phyloP scores from a whole-genome alignment of 2,113 vertebrate genomes.

The Jacana jacana region DNA sequence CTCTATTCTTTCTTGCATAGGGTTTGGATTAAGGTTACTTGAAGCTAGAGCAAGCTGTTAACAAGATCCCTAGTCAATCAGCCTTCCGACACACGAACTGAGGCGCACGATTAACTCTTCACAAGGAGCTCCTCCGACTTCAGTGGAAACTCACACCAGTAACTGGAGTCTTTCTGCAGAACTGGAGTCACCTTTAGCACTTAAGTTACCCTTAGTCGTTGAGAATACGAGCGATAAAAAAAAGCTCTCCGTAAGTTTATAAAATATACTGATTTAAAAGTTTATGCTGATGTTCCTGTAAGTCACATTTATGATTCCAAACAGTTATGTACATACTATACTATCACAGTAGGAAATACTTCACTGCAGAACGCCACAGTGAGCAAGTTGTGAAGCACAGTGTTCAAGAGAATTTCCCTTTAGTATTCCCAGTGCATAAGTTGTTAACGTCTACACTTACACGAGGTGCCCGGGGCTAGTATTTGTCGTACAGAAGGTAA shows the following conservation, averaged over 20 bases:
- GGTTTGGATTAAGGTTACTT: conserved; percentile 63
- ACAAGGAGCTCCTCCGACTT: background rate
- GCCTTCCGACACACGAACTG: conserved; percentile 13
- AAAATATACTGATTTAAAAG: conserved; percentile 73
- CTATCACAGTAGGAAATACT: conserved; percentile 67
- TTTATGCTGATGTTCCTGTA: conserved; percentile 67
- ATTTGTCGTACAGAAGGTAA: conserved; percentile 47
- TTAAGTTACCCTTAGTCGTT: conserved; percentile 35
- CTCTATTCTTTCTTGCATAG: conserved; percentile 73
- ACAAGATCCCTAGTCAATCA: conserved; percentile 40
- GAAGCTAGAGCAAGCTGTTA: conserved; percentile 58
- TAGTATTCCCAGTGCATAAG: conserved; percentile 55
- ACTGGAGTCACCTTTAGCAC: conserved; percentile 38
- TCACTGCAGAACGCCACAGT: conserved; percentile 70
- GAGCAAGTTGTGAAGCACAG: conserved; percentile 74
- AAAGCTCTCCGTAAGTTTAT: conserved; percentile 71
- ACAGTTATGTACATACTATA: conserved; percentile 68
- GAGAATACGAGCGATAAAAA: conserved; percentile 72
- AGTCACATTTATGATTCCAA: conserved; percentile 67
- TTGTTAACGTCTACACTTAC: conserved; percentile 26
- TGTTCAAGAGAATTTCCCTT: conserved; percentile 68
- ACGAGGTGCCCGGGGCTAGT: conserved; percentile 44
- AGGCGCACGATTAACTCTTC: conserved; percentile 11
- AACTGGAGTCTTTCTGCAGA: conserved; percentile 36
- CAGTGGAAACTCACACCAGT: conserved; percentile 10